Evolutionary conservation across 37 sponge, comb jelly and placozoan genomes (phyloP), one percentile per base, ranked within the genome.

Genomic region (Chondrilla cf. caribensis): DNA sequence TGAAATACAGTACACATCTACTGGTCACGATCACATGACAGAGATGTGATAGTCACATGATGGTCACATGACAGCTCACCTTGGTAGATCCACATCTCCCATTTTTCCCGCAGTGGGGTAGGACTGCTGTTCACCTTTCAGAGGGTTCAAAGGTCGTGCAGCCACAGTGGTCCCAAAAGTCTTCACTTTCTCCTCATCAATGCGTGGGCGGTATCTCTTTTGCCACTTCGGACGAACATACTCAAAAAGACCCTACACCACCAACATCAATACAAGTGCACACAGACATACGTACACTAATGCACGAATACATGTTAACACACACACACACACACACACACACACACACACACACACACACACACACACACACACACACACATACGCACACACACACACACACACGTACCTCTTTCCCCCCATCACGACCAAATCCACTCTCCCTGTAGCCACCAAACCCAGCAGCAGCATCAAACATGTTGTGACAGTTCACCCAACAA

Each of bases 361-460:
- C 29, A 62, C 29, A 62, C 25, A 62, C 5, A n/a, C 25, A 62
- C 6, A 62, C 5, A 79, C 29, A 57, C 40, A 81, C 64, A 35
- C 43, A 62, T 9, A 81, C 66, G 32, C 42, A 81, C 40, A 62
- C 9, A 81, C 43, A 38, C 9, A 71, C 58, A 82, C 73, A 14
- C 44, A 0, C 21, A 60, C 83, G 32, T 25, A 95, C 96, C 89
- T 97, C 97, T 41, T 97, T 93, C 25, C 97, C 95, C 28, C 97
- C 95, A 47, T 97, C 97, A 28, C 97, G 79, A 18, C 97, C 95
- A 80, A 85, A 97, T 11, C 97, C 97, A 77, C 95, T 94, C 86
- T 97, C 97, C 68, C 95, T 41, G 82, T 92, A 91, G 0, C 97
- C 95, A 17, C 97, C 97, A 83, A 97, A 97, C 47, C 97, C 95